A percentile compares a stretch with the other conserved stretches of the same genome.
These are phyloP conservation scores for Vicugna pacos DNA, from an alignment of 2,113 vertebrate species.

Conservation along the genomic window DNA sequence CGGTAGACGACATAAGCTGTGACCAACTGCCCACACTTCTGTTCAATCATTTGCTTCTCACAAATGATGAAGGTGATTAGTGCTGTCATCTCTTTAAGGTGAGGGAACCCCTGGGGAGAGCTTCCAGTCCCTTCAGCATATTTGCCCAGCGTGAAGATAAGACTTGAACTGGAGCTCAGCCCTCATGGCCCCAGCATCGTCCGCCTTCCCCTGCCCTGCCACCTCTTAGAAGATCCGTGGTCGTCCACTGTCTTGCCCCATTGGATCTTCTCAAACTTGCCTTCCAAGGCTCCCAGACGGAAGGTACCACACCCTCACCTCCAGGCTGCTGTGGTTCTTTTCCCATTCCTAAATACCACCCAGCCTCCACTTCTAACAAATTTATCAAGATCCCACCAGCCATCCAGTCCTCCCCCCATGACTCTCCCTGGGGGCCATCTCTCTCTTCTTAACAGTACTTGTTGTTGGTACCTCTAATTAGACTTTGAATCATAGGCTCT, in stretches of 20 bases:
- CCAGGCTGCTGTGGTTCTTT: neutral
- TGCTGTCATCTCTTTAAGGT: neutral
- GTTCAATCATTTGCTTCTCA: accelerated
- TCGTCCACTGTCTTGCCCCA: too few species aligned
- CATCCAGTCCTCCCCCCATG: neutral
- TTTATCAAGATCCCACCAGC: neutral
- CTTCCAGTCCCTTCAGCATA: too few species aligned
- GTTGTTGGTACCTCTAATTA: neutral
- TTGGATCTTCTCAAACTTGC: neutral
- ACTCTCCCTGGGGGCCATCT: neutral
- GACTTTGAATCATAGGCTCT: neutral
- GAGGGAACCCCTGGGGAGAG: neutral
- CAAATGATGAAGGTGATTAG: accelerated
- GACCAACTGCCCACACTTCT: neutral
- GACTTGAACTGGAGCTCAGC: neutral
- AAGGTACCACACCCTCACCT: neutral
- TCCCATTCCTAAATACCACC: neutral
- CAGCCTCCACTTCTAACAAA: neutral
- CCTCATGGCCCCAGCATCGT: accelerated
- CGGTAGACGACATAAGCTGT: neutral
- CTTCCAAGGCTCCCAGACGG: too few species aligned
- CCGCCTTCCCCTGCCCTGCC: neutral
- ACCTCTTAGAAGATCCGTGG: neutral
- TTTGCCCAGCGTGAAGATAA: neutral
- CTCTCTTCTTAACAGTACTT: neutral